phyloP scores from a whole-genome alignment of 35 echinoderm and acorn worm genomes.

The Ptychodera flava region DNA sequence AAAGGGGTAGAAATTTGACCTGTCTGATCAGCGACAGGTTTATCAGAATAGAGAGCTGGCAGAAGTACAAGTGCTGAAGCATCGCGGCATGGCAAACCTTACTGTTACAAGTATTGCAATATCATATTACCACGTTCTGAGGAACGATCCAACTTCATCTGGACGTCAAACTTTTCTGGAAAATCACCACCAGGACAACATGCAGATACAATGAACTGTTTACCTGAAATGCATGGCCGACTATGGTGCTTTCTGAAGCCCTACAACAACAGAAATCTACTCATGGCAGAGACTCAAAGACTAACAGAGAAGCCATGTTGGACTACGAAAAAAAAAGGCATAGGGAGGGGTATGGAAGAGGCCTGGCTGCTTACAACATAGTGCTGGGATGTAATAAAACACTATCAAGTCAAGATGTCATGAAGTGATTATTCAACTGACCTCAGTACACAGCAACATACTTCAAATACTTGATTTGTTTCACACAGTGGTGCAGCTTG shows the following conservation, averaged over 20 bases:
- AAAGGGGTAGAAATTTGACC: not conserved
- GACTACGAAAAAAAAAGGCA: not conserved
- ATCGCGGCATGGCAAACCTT: not conserved
- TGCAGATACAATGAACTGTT: not conserved
- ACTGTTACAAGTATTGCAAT: not conserved
- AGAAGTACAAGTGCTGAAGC: not conserved
- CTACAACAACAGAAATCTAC: not conserved
- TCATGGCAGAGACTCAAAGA: not conserved
- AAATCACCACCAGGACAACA: no score
- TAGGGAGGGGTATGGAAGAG: not conserved
- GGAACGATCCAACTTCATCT: not conserved
- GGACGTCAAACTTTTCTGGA: no score
- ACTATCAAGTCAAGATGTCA: not conserved
- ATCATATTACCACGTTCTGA: not conserved
- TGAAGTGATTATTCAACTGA: not conserved
- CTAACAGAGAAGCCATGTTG: not conserved
- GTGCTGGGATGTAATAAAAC: not conserved
- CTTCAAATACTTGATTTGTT: not conserved
- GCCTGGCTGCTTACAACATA: no score
- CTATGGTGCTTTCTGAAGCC: not conserved
- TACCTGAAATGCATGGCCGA: not conserved
- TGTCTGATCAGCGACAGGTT: slow-evolving; percentile 34
- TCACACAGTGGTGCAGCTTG: not conserved
- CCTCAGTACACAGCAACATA: not conserved
- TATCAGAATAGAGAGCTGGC: not conserved